phyloP scores from a whole-genome alignment of 92 coral and sea anemone species.

The Phenganax marumi region DNA sequence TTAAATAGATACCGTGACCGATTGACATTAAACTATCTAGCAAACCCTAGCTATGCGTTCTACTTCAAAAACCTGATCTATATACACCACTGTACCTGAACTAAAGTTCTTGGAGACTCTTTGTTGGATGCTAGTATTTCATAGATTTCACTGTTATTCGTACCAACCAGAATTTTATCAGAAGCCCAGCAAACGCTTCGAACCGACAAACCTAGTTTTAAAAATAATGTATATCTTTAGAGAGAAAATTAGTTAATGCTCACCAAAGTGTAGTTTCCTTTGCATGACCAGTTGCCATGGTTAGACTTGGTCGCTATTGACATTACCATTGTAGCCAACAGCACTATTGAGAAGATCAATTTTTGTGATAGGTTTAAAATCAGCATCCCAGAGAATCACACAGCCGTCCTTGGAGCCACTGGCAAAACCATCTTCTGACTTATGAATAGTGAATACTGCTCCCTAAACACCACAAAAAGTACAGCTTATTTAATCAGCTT shows the following conservation, averaged over 20 bases:
- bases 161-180: constrained; percentile 90
- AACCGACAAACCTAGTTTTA: constrained; percentile 73
- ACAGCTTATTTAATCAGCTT: not conserved
- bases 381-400: constrained; percentile 86
- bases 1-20: not conserved
- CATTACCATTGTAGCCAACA: constrained; percentile 89
- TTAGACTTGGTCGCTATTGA: not conserved
- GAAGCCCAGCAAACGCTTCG: constrained; percentile 92
- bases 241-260: too few relatives aligned
- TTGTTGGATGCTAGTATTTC: constrained; percentile 90
- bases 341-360: constrained; percentile 74
- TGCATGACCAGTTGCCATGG: too few relatives aligned
- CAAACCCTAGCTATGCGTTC: too few relatives aligned
- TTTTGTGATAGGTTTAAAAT: constrained; percentile 92
- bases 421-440: constrained; percentile 84
- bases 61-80: not conserved
- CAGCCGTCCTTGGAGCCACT: constrained; percentile 98
- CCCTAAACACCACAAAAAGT: constrained; percentile 57
- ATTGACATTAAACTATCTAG: too few relatives aligned
- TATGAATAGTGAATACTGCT: constrained; percentile 88
- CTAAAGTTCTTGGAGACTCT: constrained; percentile 88
- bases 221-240: not conserved
- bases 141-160: constrained; percentile 95
- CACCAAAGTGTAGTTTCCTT: too few relatives aligned
- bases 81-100: constrained; percentile 60